Evolutionary conservation across 2,797 vertebrate genomes (phyloP).

Genomic region (Hydrolagus colliei): DNA sequence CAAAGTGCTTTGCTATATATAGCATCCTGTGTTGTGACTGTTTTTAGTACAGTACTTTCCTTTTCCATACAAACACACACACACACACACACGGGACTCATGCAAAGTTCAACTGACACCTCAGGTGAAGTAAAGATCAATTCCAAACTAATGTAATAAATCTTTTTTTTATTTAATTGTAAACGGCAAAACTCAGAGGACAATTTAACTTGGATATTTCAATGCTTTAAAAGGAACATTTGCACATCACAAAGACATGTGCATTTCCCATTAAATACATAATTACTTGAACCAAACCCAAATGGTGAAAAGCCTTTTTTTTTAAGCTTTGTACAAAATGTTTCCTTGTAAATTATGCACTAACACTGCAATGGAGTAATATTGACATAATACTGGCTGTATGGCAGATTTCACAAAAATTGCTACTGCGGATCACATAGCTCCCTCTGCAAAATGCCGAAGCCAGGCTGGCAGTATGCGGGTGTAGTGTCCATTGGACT

Average conservation of each 20-base stretch:
- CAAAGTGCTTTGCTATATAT: no score
- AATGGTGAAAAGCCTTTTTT: constrained; percentile 64
- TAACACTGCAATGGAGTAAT: constrained; percentile 54
- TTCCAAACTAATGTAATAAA: constrained; percentile 5
- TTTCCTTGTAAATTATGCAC: constrained; percentile 52
- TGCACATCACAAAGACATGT: constrained; percentile 54
- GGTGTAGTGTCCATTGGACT: neutral
- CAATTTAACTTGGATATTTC: constrained; percentile 54
- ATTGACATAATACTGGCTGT: constrained; percentile 61
- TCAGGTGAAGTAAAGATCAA: neutral
- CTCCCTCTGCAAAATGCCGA: constrained; percentile 53
- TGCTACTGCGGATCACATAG: constrained; percentile 49
- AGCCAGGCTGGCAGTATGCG: constrained; percentile 60
- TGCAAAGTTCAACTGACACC: neutral
- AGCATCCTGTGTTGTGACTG: no score
- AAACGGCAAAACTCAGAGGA: constrained; percentile 66
- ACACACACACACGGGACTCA: no score
- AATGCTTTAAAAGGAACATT: constrained; percentile 56
- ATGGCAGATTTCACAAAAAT: constrained; percentile 59
- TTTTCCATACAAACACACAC: no score
- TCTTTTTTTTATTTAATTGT: constrained; percentile 58
- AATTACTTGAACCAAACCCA: constrained; percentile 62
- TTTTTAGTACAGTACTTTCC: no score
- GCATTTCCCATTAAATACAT: constrained; percentile 70
- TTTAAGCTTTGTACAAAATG: constrained; percentile 55